phyloP scores from a whole-genome alignment of 1,140 invertebrate species.

The Cydia fagiglandana region DNA sequence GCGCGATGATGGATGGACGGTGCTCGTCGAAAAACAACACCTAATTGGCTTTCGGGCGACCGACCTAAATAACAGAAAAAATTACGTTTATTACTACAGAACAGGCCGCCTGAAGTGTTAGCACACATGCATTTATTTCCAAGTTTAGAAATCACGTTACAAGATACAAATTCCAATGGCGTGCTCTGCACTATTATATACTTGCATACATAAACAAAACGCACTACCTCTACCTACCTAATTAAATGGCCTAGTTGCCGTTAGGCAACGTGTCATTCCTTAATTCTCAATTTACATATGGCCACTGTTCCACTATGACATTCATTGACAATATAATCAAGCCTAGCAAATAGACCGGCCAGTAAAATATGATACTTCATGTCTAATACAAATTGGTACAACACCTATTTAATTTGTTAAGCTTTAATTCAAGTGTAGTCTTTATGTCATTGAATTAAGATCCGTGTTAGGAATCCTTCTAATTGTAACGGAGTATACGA shows the following conservation, averaged over 20 bases:
- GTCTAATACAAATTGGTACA: background rate
- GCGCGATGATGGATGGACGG: constrained; percentile 29
- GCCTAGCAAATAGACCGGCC: constrained; percentile 17
- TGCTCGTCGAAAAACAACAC: constrained; percentile 21
- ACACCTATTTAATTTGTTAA: background rate
- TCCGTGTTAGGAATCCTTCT: background rate
- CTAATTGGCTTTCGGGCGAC: constrained; percentile 20
- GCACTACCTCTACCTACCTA: background rate
- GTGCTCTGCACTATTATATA: background rate
- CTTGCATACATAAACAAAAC: background rate
- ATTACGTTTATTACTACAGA: background rate
- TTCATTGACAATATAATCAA: constrained; percentile 14
- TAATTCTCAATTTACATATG: constrained; percentile 7
- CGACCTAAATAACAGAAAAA: constrained; percentile 15
- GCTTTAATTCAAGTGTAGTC: background rate
- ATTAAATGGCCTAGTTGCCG: background rate
- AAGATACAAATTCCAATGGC: no score
- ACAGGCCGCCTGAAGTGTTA: background rate
- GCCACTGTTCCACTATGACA: constrained; percentile 1
- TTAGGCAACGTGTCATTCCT: background rate
- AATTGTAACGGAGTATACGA: background rate
- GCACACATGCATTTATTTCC: background rate
- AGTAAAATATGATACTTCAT: background rate
- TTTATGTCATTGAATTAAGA: background rate
- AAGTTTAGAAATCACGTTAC: background rate